phyloP scores from a whole-genome alignment of 2,797 vertebrate genomes.

The Gymnoscopelus braueri region DNA sequence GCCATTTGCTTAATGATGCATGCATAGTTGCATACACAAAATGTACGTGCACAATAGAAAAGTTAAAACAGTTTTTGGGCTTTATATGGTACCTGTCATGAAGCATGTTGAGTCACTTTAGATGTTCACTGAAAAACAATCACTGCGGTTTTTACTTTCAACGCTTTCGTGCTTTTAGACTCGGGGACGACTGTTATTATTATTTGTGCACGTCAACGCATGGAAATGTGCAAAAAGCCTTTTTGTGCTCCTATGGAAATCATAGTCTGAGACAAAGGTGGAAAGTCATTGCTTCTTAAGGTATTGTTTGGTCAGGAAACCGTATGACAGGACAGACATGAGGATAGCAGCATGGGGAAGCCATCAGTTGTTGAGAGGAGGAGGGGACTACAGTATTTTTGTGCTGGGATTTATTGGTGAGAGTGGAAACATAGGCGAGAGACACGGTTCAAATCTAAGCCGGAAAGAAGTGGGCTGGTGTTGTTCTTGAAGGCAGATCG shows the following conservation, averaged over 20 bases:
- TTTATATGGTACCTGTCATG: no score
- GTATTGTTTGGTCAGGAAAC: slow-evolving; percentile 40
- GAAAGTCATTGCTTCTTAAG: slow-evolving; percentile 41
- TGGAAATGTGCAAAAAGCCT: slow-evolving; percentile 41
- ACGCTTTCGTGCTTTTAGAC: no score
- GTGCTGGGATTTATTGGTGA: not conserved
- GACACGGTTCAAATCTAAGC: slow-evolving; percentile 16
- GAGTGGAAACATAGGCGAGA: slow-evolving; percentile 4
- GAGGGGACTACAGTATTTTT: slow-evolving; percentile 2
- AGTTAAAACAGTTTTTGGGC: no score
- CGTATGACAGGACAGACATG: slow-evolving; percentile 24
- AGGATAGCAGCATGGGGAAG: slow-evolving; percentile 60
- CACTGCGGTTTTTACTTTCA: no score
- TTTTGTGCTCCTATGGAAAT: not conserved
- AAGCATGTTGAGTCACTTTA: slow-evolving; percentile 5
- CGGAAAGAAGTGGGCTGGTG: not conserved
- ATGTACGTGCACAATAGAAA: no score
- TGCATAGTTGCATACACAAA: no score
- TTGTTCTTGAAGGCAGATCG: slow-evolving; percentile 1
- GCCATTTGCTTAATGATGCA: slow-evolving; percentile 6
- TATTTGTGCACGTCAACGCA: slow-evolving; percentile 36
- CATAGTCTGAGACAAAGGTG: slow-evolving; percentile 34
- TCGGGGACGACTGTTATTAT: slow-evolving; percentile 21
- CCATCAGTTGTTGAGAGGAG: slow-evolving; percentile 31
- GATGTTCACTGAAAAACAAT: not conserved